A percentile compares a stretch with the other conserved stretches of the same genome.
Evolutionary conservation across 2,797 vertebrate species (phyloP).

Genomic region (Falco rusticolus): DNA sequence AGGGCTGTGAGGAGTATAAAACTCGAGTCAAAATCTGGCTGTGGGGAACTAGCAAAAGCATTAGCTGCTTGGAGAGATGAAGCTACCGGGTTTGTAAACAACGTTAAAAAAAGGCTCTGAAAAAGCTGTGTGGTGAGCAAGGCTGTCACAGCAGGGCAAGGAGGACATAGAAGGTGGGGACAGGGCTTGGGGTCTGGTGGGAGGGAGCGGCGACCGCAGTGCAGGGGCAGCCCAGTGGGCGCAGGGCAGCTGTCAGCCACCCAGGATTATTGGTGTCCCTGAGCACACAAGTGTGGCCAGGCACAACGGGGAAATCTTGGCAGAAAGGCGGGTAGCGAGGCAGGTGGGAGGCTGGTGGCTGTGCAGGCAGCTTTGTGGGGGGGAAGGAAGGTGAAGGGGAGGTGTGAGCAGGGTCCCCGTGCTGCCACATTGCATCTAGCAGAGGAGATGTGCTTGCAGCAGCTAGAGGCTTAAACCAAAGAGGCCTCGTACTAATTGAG

Average conservation of each 20-base stretch:
- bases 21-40: background rate
- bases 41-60: background rate
- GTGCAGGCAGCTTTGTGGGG: background rate
- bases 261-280: background rate
- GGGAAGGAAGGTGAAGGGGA: background rate
- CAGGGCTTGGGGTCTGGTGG: background rate
- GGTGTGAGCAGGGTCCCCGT: background rate
- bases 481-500: background rate
- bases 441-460: background rate
- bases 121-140: fast-evolving
- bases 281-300: background rate
- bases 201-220: background rate
- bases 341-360: background rate
- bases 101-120: background rate
- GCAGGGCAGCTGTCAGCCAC: background rate
- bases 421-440: background rate
- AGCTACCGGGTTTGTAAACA: background rate
- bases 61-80: background rate
- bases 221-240: background rate
- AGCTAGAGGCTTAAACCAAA: background rate
- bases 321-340: background rate
- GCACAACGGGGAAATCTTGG: background rate
- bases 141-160: background rate
- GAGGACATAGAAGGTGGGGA: background rate
- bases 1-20: background rate